These are phyloP conservation scores for Actinemys pallida DNA, from an alignment of 2,113 vertebrate genomes.

Conservation along the genomic window DNA sequence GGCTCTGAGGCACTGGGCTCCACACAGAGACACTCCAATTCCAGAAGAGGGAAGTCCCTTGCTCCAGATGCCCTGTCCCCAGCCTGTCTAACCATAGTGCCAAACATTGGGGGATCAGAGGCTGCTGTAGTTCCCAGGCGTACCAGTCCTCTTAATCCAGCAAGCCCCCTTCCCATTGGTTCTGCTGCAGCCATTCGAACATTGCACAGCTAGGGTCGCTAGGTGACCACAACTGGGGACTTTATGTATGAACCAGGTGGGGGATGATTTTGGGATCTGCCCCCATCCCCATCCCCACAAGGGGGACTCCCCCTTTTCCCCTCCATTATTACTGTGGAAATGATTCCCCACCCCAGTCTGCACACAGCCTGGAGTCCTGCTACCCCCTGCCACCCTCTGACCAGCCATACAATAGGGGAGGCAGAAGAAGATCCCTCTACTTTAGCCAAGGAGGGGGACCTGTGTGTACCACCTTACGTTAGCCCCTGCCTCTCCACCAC, in stretches of 20 bases:
- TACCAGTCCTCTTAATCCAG: background rate
- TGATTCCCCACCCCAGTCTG: background rate
- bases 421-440: too few species aligned
- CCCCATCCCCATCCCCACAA: too few species aligned
- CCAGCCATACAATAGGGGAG: background rate
- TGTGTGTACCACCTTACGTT: too few species aligned
- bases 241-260: background rate
- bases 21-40: background rate
- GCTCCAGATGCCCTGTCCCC: background rate
- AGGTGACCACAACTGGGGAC: background rate
- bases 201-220: conserved; percentile 51
- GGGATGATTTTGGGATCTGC: background rate
- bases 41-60: background rate
- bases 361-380: background rate
- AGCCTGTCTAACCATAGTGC: background rate
- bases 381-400: background rate
- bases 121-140: background rate
- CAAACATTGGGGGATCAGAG: background rate
- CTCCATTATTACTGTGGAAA: background rate
- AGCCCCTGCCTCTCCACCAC: too few species aligned
- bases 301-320: background rate
- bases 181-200: conserved; percentile 61
- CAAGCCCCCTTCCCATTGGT: conserved; percentile 45
- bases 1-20: too few species aligned
- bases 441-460: background rate